Evolutionary conservation across 2,797 vertebrate genomes (phyloP).

Genomic region (Rhinichthys osculus): DNA sequence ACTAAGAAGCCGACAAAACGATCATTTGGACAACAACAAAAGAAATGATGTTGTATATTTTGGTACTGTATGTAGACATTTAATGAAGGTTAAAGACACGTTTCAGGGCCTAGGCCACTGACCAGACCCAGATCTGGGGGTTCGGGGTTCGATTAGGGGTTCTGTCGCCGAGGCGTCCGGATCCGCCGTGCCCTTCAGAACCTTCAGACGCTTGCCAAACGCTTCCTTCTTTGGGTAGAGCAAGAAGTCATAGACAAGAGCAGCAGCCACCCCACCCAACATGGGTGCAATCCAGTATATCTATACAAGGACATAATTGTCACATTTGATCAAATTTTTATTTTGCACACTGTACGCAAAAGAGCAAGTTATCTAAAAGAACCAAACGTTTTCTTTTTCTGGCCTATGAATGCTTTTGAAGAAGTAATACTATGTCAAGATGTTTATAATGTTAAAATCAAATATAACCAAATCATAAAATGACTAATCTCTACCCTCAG

Average conservation of each 20-base stretch:
- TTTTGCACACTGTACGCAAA: background rate
- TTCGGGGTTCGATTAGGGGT: constrained; percentile 27
- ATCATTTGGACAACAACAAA: background rate
- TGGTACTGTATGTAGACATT: background rate
- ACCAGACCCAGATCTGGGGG: constrained; percentile 49
- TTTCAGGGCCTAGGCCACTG: constrained; percentile 62
- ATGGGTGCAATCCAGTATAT: constrained; percentile 86
- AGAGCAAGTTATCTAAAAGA: background rate
- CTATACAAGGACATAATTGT: constrained; percentile 65
- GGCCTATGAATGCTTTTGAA: background rate
- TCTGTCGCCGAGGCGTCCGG: constrained; percentile 64
- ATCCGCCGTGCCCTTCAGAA: constrained; percentile 78
- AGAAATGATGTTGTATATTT: background rate
- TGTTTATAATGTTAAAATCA: background rate
- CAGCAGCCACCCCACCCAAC: constrained; percentile 77
- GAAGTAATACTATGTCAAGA: background rate
- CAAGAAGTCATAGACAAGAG: constrained; percentile 83
- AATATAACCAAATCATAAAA: too few species aligned
- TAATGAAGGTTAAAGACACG: background rate
- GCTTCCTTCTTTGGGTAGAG: constrained; percentile 73
- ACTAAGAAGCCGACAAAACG: background rate
- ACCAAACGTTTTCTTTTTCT: background rate
- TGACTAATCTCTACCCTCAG: background rate
- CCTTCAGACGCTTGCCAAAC: constrained; percentile 70
- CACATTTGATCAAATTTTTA: background rate